Evolutionary conservation across 2,888 invertebrate genomes (phyloP), one percentile per base, ranked within the genome.

Genomic region (Lasioglossum calceatum): DNA sequence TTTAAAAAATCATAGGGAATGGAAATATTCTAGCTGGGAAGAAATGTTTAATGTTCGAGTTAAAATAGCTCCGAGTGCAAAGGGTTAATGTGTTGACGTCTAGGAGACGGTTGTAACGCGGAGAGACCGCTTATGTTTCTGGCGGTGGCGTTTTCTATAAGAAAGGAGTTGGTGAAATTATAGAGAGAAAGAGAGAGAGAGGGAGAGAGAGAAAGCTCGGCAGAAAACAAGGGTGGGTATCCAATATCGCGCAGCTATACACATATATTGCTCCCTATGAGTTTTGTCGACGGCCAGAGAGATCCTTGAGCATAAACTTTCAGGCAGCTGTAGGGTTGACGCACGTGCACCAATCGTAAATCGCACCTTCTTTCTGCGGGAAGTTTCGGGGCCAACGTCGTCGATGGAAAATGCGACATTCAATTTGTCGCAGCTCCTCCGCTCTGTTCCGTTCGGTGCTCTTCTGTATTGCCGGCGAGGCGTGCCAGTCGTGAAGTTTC

Each of bases 261-360:
- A 77, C 42, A 71, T 79, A 73, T 27, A 67, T 73, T 32, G 81
- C 74, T 44, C 44, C 44, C 72, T 79, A 77, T 72, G 80, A 90
- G 90, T 90, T 90, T 84, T 32, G 83, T 50, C 82, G 90, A 79
- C 50, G 72, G 72, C 64, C 36, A 54, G 32, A 36, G 86, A 75
- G 88, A 71, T 79, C 77, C 84, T 79, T 77, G 75, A 67, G 82
- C 81, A 79, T 90, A 87, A 89, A 90, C 77, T 90, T 85, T 76
- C 58, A 80, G 82, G 80, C 87, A 84, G 86, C 86, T 85, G 88
- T 71, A 76, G 32, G 75, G 79, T 81, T 86, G 87, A 90, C 89
- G 88, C 88, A 90, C 90, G 92, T 89, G 89, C 83, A 44, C 86
- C 87, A 91, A 92, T 92, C 92, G 89, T 92, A 92, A 92, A 89